Conservation (phyloP, 2,113 vertebrate genomes). For the Lampris incognitus region DNA sequence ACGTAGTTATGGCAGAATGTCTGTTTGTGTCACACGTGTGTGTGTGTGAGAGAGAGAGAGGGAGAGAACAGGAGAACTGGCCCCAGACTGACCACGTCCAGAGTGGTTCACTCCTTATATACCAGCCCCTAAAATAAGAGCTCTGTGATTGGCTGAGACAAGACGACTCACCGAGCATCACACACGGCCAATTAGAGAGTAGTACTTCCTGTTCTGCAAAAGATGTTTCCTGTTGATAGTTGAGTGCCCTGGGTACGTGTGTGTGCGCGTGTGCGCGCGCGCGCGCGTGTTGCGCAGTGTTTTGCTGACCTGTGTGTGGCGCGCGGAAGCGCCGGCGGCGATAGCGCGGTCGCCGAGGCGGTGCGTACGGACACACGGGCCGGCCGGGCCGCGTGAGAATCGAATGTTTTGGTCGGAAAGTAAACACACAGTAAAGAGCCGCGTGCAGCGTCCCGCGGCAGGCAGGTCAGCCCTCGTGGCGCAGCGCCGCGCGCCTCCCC, state of each 20-base stretch:
- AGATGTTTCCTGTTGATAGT: conserved; percentile 97
- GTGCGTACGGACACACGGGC: conserved; percentile 46
- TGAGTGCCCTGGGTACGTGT: conserved; percentile 21
- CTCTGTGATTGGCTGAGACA: conserved; percentile 80
- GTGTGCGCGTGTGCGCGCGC: conserved; percentile 10
- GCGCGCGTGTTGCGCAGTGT: conserved; percentile 69
- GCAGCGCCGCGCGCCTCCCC: conserved; percentile 8
- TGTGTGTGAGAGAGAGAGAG: not conserved
- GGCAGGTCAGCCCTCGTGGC: conserved; percentile 31
- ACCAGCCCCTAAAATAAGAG: conserved; percentile 90
- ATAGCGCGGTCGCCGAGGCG: conserved; percentile 37
- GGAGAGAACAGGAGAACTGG: not conserved
- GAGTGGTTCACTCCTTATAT: conserved; percentile 82
- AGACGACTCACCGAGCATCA: conserved; percentile 79
- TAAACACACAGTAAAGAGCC: conserved; percentile 68
- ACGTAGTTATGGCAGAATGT: not conserved
- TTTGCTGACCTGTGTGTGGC: conserved; percentile 79
- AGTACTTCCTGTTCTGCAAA: conserved; percentile 88
- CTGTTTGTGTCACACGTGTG: not conserved
- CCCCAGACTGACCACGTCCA: conserved; percentile 34
- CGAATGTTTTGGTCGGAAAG: conserved; percentile 70
- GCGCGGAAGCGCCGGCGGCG: conserved; percentile 74
- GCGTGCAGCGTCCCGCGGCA: not conserved
- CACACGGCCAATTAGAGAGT: conserved; percentile 82
- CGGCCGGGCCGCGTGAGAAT: conserved; percentile 39